Conservation (phyloP, 2,888 invertebrate species). For the Gymnocheta viridis region DNA sequence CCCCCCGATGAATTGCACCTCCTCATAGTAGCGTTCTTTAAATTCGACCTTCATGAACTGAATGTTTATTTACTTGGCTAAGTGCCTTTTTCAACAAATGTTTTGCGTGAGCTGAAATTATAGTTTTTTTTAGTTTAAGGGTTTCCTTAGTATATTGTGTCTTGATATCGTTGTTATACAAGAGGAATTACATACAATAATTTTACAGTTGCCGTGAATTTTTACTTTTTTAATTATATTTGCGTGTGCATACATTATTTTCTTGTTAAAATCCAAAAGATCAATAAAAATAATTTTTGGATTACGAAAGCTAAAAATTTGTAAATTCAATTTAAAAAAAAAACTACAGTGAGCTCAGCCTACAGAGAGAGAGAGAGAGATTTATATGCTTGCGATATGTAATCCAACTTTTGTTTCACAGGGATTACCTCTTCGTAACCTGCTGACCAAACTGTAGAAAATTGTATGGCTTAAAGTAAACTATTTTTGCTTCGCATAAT, state of each 20-base stretch:
- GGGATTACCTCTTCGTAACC: too few relatives aligned
- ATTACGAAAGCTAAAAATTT: conserved; percentile 1
- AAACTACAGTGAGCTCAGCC: too few relatives aligned
- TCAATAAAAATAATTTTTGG: conserved; percentile 7
- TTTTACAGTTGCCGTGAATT: conserved; percentile 45
- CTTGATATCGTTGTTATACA: conserved; percentile 30
- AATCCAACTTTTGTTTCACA: not conserved
- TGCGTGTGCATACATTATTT: conserved; percentile 76
- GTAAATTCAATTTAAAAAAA: not conserved
- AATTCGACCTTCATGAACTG: conserved; percentile 3
- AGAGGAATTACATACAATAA: conserved; percentile 18
- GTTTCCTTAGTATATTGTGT: conserved; percentile 32
- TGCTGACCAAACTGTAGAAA: too few relatives aligned
- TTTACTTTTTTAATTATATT: conserved; percentile 76
- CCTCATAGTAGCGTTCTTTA: not conserved
- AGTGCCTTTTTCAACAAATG: conserved; percentile 4
- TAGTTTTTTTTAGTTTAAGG: conserved; percentile 24
- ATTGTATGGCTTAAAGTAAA: too few relatives aligned
- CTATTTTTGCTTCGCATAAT: too few relatives aligned
- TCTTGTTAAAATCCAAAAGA: conserved; percentile 43
- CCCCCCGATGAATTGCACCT: not conserved
- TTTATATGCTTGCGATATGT: too few relatives aligned
- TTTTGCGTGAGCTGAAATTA: conserved; percentile 59
- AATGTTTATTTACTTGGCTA: not conserved
- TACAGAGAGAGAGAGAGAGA: not conserved